A percentile compares a stretch with the other conserved stretches of the same genome.
Evolutionary conservation across 2,797 vertebrate genomes (phyloP).

Genomic region (Parambassis ranga): DNA sequence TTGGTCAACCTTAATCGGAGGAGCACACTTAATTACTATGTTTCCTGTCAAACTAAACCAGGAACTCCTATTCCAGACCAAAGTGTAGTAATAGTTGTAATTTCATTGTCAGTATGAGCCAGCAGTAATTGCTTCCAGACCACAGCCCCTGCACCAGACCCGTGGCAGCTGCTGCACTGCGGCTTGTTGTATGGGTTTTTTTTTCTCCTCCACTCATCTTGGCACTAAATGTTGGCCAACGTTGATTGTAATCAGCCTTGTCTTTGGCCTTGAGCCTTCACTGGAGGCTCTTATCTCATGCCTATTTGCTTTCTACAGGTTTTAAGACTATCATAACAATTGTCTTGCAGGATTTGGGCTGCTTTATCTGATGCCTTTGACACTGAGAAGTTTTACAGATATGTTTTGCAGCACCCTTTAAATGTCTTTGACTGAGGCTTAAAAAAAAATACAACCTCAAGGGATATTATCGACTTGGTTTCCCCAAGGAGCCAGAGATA

Average conservation of each 20-base stretch:
- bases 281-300: constrained; percentile 4
- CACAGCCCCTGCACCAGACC: constrained; percentile 5
- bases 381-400: constrained; percentile 6
- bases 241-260: constrained; percentile 44
- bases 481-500: constrained; percentile 47
- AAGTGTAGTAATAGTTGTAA: constrained; percentile 28
- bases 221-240: constrained; percentile 14
- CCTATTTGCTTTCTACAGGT: not conserved
- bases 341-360: not conserved
- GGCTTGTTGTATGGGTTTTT: constrained; percentile 16
- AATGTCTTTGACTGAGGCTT: constrained; percentile 13
- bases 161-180: constrained; percentile 26
- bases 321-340: constrained; percentile 3
- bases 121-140: constrained; percentile 58
- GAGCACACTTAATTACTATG: not conserved
- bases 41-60: constrained; percentile 7
- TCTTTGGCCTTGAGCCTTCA: constrained; percentile 20
- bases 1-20: constrained; percentile 14
- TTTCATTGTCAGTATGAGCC: constrained; percentile 34
- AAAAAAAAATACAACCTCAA: constrained; percentile 20
- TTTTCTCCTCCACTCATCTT: not conserved
- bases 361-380: not conserved
- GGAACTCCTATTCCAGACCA: not conserved
- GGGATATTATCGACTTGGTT: constrained; percentile 37
- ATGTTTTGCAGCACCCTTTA: constrained; percentile 1